Percentiles rank a stretch among this genome's conserved stretches.
phyloP scores from a whole-genome alignment of 2,888 invertebrate genomes.

The Stegana nigrithorax region DNA sequence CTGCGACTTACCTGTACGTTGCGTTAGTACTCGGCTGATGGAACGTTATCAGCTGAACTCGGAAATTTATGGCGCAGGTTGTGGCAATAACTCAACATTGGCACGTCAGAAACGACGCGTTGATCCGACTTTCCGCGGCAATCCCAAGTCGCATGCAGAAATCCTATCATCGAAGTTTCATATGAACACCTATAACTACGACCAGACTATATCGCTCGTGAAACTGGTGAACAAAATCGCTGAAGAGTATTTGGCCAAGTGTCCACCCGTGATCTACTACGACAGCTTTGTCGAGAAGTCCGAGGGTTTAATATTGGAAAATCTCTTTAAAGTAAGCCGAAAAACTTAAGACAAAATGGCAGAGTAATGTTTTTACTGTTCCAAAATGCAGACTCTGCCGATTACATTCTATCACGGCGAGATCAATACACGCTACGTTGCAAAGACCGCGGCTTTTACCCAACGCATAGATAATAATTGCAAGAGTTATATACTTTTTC shows the following conservation, averaged over 20 bases:
- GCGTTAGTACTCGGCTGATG: background rate
- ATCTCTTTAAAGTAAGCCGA: conserved; percentile 69
- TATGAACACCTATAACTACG: conserved; percentile 63
- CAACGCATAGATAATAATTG: conserved; percentile 70
- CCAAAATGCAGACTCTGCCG: conserved; percentile 68
- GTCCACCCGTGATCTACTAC: conserved; percentile 77
- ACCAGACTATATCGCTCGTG: conserved; percentile 74
- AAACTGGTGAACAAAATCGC: conserved; percentile 74
- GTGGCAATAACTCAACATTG: background rate
- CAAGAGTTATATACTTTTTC: conserved; percentile 75
- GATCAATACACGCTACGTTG: conserved; percentile 70
- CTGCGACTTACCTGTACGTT: background rate
- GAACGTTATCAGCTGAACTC: conserved; percentile 23
- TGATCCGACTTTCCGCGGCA: conserved; percentile 72
- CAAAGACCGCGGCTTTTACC: conserved; percentile 66
- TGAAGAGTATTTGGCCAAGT: conserved; percentile 73
- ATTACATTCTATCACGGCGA: conserved; percentile 74
- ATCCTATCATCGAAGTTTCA: conserved; percentile 71
- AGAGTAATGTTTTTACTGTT: background rate
- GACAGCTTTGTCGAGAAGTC: conserved; percentile 72
- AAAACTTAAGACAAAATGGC: background rate
- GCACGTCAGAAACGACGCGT: conserved; percentile 60
- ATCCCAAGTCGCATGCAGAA: conserved; percentile 73
- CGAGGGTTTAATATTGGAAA: conserved; percentile 72
- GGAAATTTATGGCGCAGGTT: conserved; percentile 28